Evolutionary conservation across 2,797 vertebrate species (phyloP).

Genomic region (Lophotriccus pileatus): DNA sequence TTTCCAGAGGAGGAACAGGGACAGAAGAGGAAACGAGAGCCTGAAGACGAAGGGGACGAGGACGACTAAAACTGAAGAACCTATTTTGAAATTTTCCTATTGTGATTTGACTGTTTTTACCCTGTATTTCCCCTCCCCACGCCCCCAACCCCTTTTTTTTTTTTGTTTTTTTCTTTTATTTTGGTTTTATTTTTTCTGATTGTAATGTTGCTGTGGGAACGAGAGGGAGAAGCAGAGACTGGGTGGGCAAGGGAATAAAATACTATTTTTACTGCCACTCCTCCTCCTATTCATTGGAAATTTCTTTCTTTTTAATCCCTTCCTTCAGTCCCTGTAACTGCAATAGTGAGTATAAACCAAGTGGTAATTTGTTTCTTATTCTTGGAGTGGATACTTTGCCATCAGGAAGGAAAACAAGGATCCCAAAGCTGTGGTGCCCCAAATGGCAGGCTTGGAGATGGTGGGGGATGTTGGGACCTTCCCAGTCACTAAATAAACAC

Average conservation of each 20-base stretch:
- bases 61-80: constrained; percentile 82
- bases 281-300: constrained; percentile 72
- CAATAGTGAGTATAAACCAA: constrained; percentile 62
- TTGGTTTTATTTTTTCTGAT: constrained; percentile 57
- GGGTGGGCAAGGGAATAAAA: constrained; percentile 80
- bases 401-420: constrained; percentile 47
- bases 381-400: constrained; percentile 73
- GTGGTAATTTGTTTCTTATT: constrained; percentile 75
- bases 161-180: constrained; percentile 33
- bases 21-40: constrained; percentile 90
- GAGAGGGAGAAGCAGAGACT: constrained; percentile 77
- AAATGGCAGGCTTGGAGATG: background rate
- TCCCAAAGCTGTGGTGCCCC: background rate
- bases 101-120: constrained; percentile 94
- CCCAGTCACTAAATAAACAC: background rate
- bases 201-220: constrained; percentile 84
- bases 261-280: constrained; percentile 82
- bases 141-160: constrained; percentile 5
- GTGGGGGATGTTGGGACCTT: background rate
- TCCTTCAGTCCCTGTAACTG: constrained; percentile 63
- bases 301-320: constrained; percentile 61
- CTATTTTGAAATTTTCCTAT: constrained; percentile 79
- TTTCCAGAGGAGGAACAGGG: too few relatives aligned
- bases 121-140: constrained; percentile 1
- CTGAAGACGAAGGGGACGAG: constrained; percentile 94